Base-by-base conservation (phyloP, 1,140 invertebrate genomes). In the Choristoneura fumiferana region DNA sequence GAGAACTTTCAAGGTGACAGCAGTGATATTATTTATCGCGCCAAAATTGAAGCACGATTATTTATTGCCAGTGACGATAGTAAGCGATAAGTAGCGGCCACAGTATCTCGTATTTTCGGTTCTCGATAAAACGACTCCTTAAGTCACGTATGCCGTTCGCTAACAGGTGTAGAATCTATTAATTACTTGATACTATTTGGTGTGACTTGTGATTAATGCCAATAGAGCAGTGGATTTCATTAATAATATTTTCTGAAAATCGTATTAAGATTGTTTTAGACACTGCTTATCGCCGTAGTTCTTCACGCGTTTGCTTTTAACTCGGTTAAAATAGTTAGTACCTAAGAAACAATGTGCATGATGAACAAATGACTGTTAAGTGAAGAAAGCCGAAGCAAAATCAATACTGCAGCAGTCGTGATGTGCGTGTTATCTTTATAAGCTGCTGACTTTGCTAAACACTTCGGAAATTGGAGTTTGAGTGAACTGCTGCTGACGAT, bases 71-170 rank as follows among this genome's bases (percentile, higher is more conserved):
- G 73, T 81, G 73, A 70, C 77, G 76, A 83, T 80, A 76, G 69
- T 65, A 54, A 29, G 54, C 70, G 81, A 85, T 88, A 88, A 84
- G 67, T 49, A 17, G 43, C 17, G 10, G 43, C 17, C 43, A 22
- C 43, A 22, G 29, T 67, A 29, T 81, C 72, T 81, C 78, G 65
- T 84, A 76, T 80, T 83, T 76, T 73, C 58, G 63, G 61, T 80
- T 81, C 79, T 72, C 77, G 81, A 80, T 79, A 81, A 82, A 63
- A 57, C 58, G 36, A 40, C 61, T 77, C 63, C 70, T 84, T 78
- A 73, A 84, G 85, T 88, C 85, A 88, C 85, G 85, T 88, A 87
- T 67, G 62, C 82, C 76, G 76, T 78, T 81, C 43, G 6, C 18
- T 15, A 45, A 65, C 64, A 67, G 62, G 17, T 38, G 54, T 9